Base-by-base conservation (phyloP, 23 tunicate species). In the Phallusia fumigata region DNA sequence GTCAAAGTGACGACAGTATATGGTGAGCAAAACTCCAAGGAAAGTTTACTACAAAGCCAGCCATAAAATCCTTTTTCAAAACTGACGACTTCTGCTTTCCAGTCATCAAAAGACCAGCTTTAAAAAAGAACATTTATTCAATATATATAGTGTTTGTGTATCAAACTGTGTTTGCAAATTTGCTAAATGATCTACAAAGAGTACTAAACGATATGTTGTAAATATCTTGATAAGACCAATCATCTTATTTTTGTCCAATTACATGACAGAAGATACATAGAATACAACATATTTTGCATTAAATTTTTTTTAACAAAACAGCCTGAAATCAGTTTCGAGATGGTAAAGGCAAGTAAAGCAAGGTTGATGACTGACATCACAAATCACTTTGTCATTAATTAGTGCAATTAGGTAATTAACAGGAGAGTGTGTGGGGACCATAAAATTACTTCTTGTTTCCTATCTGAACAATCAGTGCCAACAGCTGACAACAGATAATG, bases 31-130 rank as follows among this genome's bases (percentile, higher is more conserved):
- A 73, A 72, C 52, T 93, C 98, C 79, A 93, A 40, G 0, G 52
- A 45, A 5, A 93, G n/a, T 58, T 19, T 35, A 40, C 85, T 80
- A 73, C 98, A 93, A 12, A 93, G 69, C 93, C 93, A 93, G 0
- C 98, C 98, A 81, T 82, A 93, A 74, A 93, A 93, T 22, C 98
- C 98, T 81, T 93, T 93, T 69, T 93, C 98, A 84, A 93, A 82
- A 65, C 93, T 93, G 11, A 79, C 84, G 12, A 93, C 88, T 36
- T 93, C 98, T 19, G 64, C 76, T 84, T 81, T 88, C 98, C 98
- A 93, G 31, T 88, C 82, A 52, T 86, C 83, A 44, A 84, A 88
- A 31, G 84, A 58, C 89, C 97, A 92, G 19, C 92, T 88, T 79
- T 3, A 58, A 58, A 51, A 58, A 58, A 58, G 69, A 58, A 21